Conservation (phyloP, 2,888 invertebrate genomes). For the Mamestra brassicae region DNA sequence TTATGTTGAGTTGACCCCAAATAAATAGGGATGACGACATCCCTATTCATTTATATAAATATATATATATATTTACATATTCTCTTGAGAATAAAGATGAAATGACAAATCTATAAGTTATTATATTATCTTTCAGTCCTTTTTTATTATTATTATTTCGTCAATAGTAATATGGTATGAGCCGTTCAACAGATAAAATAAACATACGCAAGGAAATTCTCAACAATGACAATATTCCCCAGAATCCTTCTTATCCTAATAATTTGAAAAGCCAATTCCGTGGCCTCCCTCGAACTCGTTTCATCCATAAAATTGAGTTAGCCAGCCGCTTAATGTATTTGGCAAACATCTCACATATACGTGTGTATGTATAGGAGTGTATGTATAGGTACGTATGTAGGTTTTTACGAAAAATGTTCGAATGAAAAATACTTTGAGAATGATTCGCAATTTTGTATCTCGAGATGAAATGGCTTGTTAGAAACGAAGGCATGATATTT, state of each 20-base stretch:
- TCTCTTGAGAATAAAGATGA: background rate
- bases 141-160: background rate
- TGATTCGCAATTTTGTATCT: conserved; percentile 59
- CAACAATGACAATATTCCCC: conserved; percentile 65
- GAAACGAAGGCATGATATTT: conserved; percentile 42
- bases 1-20: background rate
- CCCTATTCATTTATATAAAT: too few species aligned
- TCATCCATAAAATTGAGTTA: conserved; percentile 84
- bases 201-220: conserved; percentile 33
- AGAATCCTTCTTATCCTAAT: conserved; percentile 68
- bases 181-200: conserved; percentile 14
- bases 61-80: too few species aligned
- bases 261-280: conserved; percentile 77
- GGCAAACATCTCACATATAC: conserved; percentile 77
- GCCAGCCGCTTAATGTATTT: conserved; percentile 82
- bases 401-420: conserved; percentile 30
- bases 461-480: conserved; percentile 51
- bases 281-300: conserved; percentile 76
- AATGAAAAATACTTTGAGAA: conserved; percentile 54
- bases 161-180: background rate
- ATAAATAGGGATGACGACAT: background rate
- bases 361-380: conserved; percentile 1
- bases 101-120: background rate
- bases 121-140: background rate
- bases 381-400: background rate